A percentile compares a stretch with the other conserved stretches of the same genome.
Evolutionary conservation across 2,888 invertebrate genomes (phyloP).

Genomic region (Diachrysia chrysitis): DNA sequence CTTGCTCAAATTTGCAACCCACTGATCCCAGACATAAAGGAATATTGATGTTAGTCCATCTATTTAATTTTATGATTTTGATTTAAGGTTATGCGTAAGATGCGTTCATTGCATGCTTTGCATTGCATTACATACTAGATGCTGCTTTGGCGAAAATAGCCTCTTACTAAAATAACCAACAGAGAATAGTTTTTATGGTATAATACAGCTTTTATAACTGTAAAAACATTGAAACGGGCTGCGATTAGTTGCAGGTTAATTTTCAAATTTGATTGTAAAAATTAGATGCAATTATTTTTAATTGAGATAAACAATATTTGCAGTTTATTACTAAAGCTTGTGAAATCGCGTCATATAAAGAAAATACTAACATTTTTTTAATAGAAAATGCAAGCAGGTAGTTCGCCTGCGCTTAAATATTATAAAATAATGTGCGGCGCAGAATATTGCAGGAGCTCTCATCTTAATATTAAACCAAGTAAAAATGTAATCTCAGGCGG

Average conservation of each 20-base stretch:
- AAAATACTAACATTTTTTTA: conserved; percentile 7
- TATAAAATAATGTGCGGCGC: conserved; percentile 28
- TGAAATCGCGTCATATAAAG: neutral
- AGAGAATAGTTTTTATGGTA: too few species aligned
- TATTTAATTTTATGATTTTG: conserved; percentile 24
- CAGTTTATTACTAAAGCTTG: too few species aligned
- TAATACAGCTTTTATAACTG: too few species aligned
- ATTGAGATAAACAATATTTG: too few species aligned
- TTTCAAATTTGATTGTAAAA: too few species aligned
- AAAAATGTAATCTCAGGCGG: conserved; percentile 51
- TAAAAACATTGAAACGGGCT: too few species aligned
- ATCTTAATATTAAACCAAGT: conserved; percentile 46
- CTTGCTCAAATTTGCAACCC: conserved; percentile 74
- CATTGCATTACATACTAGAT: too few species aligned
- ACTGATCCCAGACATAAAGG: conserved; percentile 60
- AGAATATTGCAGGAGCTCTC: conserved; percentile 38
- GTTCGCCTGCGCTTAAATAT: conserved; percentile 19
- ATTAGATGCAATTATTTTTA: too few species aligned
- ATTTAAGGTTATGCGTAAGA: conserved; percentile 13
- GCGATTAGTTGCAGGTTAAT: too few species aligned
- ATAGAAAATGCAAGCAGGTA: conserved; percentile 28
- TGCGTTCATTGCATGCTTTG: too few species aligned
- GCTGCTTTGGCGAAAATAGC: too few species aligned
- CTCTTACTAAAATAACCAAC: too few species aligned
- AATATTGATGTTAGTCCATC: conserved; percentile 59